Percentiles rank a stretch among this genome's conserved stretches.
Conservation (phyloP, 2,888 invertebrate genomes). For the Tethea ocularis region DNA sequence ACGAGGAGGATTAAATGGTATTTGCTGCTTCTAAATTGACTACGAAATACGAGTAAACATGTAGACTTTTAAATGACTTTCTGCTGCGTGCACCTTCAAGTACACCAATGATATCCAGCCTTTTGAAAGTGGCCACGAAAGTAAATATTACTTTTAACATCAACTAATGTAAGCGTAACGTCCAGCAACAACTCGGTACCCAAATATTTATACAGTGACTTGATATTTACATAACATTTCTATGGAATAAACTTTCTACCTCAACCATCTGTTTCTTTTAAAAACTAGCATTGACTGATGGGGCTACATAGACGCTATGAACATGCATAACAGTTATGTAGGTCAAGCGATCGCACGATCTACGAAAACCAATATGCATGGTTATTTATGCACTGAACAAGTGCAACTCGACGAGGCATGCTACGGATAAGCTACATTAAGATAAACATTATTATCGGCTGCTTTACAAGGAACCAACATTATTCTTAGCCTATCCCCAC, state of each 20-base stretch:
- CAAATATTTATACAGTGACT: slow-evolving; percentile 64
- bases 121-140: slow-evolving; percentile 50
- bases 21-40: neutral
- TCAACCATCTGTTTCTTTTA: slow-evolving; percentile 40
- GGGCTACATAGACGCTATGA: slow-evolving; percentile 7
- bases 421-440: neutral
- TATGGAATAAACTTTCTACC: slow-evolving; percentile 58
- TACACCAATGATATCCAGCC: slow-evolving; percentile 33
- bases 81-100: slow-evolving; percentile 37
- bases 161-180: slow-evolving; percentile 64
- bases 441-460: slow-evolving; percentile 6
- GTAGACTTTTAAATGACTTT: slow-evolving; percentile 29
- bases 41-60: slow-evolving; percentile 20
- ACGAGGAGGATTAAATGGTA: neutral
- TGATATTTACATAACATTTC: slow-evolving; percentile 68
- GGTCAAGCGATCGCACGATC: slow-evolving; percentile 3
- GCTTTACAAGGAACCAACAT: slow-evolving; percentile 41
- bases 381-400: neutral
- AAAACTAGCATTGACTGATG: slow-evolving; percentile 19
- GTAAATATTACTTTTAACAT: slow-evolving; percentile 66
- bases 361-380: neutral
- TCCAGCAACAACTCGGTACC: slow-evolving; percentile 51
- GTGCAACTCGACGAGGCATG: too few relatives aligned
- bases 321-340: neutral
- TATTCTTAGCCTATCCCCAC: slow-evolving; percentile 41